These are phyloP conservation scores for Bergia puertoricense DNA, from an alignment of 92 coral and sea anemone genomes.

Conservation along the genomic window DNA sequence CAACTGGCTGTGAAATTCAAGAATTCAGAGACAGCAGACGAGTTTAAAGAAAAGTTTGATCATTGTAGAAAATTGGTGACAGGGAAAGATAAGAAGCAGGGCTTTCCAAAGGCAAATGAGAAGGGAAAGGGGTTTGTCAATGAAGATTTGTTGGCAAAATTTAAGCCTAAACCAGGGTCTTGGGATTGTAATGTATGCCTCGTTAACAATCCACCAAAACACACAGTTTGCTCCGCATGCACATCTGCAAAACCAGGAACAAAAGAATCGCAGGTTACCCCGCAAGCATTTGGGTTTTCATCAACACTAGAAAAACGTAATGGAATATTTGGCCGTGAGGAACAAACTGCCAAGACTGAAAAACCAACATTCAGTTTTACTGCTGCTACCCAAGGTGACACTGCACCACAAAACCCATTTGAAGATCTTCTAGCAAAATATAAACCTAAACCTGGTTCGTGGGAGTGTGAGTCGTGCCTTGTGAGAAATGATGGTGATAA, in stretches of 20 bases:
- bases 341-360: background rate
- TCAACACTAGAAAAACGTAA: background rate
- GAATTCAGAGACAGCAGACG: constrained; percentile 68
- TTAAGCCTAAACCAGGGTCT: constrained; percentile 63
- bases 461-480: constrained; percentile 69
- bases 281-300: constrained; percentile 7
- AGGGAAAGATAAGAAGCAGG: constrained; percentile 13
- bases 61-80: constrained; percentile 53
- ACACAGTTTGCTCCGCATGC: constrained; percentile 56
- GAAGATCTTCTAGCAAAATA: constrained; percentile 33
- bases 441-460: constrained; percentile 57
- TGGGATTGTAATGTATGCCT: constrained; percentile 78
- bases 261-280: background rate
- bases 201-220: constrained; percentile 51
- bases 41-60: constrained; percentile 84
- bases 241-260: constrained; percentile 54
- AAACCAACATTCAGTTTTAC: constrained; percentile 35
- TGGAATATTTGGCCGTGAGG: background rate
- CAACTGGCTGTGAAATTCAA: constrained; percentile 88
- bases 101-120: background rate
- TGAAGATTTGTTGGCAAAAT: constrained; percentile 45
- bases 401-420: background rate
- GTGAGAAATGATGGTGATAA: constrained; percentile 51
- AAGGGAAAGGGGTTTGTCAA: background rate
- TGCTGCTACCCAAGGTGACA: background rate